These are phyloP conservation scores for Synanthedon vespiformis DNA, from an alignment of 2,888 invertebrate genomes.

Conservation along the genomic window DNA sequence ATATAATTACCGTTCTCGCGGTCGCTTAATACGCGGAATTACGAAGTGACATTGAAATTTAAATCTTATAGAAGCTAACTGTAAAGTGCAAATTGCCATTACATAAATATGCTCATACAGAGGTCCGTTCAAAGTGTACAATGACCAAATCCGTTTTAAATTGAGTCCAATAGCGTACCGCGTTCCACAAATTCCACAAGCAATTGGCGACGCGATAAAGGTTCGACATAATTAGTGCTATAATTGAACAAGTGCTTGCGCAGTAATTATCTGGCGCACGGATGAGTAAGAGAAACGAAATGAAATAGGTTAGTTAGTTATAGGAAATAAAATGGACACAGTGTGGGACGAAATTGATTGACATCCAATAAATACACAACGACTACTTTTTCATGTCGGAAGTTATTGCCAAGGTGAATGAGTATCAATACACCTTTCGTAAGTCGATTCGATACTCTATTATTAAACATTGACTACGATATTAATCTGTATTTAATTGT, in stretches of 20 bases:
- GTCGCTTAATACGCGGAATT: neutral
- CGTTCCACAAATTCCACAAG: conserved; percentile 32
- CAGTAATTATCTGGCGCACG: neutral
- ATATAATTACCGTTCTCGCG: conserved; percentile 6
- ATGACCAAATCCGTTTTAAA: conserved; percentile 22
- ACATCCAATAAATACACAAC: conserved; percentile 10
- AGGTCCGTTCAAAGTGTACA: conserved; percentile 19
- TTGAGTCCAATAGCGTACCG: conserved; percentile 22
- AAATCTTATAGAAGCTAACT: neutral
- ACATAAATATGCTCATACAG: conserved; percentile 1
- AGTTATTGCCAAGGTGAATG: conserved; percentile 11
- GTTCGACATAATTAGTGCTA: conserved; percentile 24
- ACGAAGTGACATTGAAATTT: neutral
- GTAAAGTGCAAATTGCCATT: neutral
- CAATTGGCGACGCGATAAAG: conserved; percentile 35
- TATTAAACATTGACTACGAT: neutral
- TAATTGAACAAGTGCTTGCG: conserved; percentile 4
- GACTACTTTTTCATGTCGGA: conserved; percentile 11
- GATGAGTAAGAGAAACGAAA: conserved; percentile 2
- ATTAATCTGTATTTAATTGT: no score
- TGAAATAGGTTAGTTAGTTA: conserved; percentile 12
- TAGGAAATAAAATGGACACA: conserved; percentile 19
- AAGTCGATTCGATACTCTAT: conserved; percentile 1
- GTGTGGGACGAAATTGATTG: conserved; percentile 8
- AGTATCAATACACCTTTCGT: conserved; percentile 10